Percentiles rank a stretch among this genome's conserved stretches.
Evolutionary conservation across 1,140 invertebrate species (phyloP).

Genomic region (Pteromalus puparum): DNA sequence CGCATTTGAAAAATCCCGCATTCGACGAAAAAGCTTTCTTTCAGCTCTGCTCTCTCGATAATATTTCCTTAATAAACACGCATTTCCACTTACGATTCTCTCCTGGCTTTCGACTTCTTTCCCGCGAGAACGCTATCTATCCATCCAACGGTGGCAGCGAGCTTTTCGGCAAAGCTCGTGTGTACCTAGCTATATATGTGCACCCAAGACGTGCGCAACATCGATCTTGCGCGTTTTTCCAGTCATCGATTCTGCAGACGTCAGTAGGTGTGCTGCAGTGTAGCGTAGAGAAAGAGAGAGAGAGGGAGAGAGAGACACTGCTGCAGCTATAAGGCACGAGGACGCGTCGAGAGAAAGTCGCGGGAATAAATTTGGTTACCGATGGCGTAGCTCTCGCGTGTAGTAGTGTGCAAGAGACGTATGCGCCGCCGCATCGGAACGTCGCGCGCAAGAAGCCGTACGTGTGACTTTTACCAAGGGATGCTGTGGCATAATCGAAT

Average conservation of each 20-base stretch:
- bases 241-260: slow-evolving; percentile 43
- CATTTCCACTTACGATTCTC: slow-evolving; percentile 22
- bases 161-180: background rate
- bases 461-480: background rate
- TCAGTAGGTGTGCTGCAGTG: background rate
- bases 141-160: background rate
- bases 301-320: no score
- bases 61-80: slow-evolving; percentile 27
- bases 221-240: slow-evolving; percentile 41
- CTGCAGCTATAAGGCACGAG: background rate
- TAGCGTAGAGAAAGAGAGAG: no score
- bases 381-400: background rate
- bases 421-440: background rate
- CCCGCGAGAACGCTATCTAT: background rate
- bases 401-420: background rate
- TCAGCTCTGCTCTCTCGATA: background rate
- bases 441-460: slow-evolving; percentile 1
- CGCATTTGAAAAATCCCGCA: background rate
- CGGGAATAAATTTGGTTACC: slow-evolving; percentile 38
- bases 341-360: slow-evolving; percentile 6
- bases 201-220: background rate
- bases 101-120: background rate
- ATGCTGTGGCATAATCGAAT: background rate
- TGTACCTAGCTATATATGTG: background rate
- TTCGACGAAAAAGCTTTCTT: background rate